Conservation (phyloP, 1,140 invertebrate genomes). For the Amphibalanus amphitrite region DNA sequence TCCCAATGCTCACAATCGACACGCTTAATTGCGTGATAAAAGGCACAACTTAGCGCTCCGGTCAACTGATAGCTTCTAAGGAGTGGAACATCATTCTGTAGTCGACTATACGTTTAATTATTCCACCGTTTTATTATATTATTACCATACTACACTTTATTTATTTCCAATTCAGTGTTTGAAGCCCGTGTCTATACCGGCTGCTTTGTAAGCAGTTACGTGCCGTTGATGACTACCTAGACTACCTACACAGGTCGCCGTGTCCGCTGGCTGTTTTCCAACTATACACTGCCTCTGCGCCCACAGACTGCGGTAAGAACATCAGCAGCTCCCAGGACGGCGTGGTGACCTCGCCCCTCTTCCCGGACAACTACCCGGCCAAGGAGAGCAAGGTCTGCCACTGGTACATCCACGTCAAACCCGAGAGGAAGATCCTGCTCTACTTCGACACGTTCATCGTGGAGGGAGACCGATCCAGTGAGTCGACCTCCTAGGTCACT, state of each 20-base stretch:
- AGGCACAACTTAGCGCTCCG: too few relatives aligned
- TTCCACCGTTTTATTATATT: not conserved
- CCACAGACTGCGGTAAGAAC: constrained; percentile 69
- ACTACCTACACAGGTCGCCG: too few relatives aligned
- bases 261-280: too few relatives aligned
- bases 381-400: constrained; percentile 60
- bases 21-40: too few relatives aligned
- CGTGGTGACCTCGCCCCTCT: constrained; percentile 68
- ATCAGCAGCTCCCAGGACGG: constrained; percentile 67
- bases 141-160: not conserved
- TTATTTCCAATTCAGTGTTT: constrained; percentile 2
- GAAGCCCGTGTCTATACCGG: not conserved
- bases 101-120: too few relatives aligned
- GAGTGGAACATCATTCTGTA: too few relatives aligned
- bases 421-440: constrained; percentile 61
- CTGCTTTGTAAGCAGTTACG: not conserved
- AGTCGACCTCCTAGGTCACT: not conserved
- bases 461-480: constrained; percentile 47
- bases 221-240: too few relatives aligned
- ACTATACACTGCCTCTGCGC: not conserved
- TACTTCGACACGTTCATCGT: constrained; percentile 73
- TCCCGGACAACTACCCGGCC: constrained; percentile 65
- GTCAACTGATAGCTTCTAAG: too few relatives aligned
- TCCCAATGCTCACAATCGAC: too few relatives aligned
- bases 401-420: constrained; percentile 71